A percentile compares a stretch with the other conserved stretches of the same genome.
Evolutionary conservation across 2,113 vertebrate genomes (phyloP).

Genomic region (Dasyprocta punctata): DNA sequence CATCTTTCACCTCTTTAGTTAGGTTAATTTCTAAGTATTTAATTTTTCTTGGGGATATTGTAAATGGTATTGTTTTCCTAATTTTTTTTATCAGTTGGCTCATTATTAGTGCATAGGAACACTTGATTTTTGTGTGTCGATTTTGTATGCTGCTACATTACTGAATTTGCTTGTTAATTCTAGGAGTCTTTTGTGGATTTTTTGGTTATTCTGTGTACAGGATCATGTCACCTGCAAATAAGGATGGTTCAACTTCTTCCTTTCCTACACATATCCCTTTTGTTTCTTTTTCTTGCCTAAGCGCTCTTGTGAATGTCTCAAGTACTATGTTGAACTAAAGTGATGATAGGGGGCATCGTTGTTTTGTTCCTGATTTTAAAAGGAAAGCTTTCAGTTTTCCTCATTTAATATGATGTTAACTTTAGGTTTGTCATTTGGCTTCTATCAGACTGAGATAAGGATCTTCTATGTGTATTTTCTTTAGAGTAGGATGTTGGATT

Average conservation of each 20-base stretch:
- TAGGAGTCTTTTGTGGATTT: neutral
- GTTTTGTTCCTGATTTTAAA: neutral
- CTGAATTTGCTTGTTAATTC: neutral
- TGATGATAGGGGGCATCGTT: neutral
- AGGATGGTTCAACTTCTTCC: neutral
- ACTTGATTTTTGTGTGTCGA: neutral
- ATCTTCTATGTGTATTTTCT: neutral
- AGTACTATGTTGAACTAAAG: neutral
- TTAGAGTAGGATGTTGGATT: neutral
- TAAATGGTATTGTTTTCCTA: too few relatives aligned
- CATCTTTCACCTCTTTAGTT: too few relatives aligned
- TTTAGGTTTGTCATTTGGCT: neutral
- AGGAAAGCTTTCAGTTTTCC: neutral
- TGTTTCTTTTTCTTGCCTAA: neutral
- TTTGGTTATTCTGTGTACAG: neutral
- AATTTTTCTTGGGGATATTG: too few relatives aligned
- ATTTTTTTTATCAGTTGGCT: too few relatives aligned
- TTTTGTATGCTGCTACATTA: neutral
- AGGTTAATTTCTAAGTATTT: too few relatives aligned
- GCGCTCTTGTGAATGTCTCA: neutral
- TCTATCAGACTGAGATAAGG: neutral
- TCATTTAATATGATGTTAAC: neutral
- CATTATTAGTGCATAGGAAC: too few relatives aligned
- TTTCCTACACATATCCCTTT: neutral
- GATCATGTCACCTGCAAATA: neutral